A percentile compares a stretch with the other conserved stretches of the same genome.
Evolutionary conservation across 2,888 invertebrate species (phyloP).

Genomic region (Frankliniella intonsa): DNA sequence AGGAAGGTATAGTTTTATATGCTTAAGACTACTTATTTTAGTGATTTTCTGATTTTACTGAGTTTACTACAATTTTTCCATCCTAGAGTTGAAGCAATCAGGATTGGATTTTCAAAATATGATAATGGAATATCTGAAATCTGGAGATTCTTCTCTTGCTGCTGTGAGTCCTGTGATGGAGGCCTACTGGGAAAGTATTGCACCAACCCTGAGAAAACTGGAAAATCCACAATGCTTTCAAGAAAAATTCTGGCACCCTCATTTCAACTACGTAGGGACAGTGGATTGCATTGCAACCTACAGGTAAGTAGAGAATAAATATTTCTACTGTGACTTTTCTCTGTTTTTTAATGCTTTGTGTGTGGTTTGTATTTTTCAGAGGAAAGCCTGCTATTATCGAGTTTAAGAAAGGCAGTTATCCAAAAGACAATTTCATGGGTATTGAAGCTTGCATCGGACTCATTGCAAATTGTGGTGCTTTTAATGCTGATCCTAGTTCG

Average conservation of each 20-base stretch:
- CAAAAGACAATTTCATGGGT: background rate
- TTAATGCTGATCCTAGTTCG: background rate
- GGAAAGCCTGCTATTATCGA: background rate
- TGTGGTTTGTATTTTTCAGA: background rate
- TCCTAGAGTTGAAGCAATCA: background rate
- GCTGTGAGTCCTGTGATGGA: background rate
- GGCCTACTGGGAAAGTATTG: background rate
- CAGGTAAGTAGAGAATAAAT: background rate
- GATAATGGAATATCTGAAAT: background rate
- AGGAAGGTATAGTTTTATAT: background rate
- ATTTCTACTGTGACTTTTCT: background rate
- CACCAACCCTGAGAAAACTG: background rate
- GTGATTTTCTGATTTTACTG: background rate
- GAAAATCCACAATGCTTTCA: background rate
- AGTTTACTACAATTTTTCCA: background rate
- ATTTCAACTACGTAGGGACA: background rate
- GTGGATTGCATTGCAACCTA: background rate
- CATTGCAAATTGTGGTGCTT: background rate
- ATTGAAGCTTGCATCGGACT: background rate
- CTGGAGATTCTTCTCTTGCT: background rate
- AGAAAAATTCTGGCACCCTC: background rate
- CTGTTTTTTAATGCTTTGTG: background rate
- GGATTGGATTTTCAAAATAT: background rate
- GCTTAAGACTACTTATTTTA: background rate
- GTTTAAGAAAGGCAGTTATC: background rate